Evolutionary conservation across 2,888 invertebrate genomes (phyloP).

Genomic region (Eupithecia exiguata): DNA sequence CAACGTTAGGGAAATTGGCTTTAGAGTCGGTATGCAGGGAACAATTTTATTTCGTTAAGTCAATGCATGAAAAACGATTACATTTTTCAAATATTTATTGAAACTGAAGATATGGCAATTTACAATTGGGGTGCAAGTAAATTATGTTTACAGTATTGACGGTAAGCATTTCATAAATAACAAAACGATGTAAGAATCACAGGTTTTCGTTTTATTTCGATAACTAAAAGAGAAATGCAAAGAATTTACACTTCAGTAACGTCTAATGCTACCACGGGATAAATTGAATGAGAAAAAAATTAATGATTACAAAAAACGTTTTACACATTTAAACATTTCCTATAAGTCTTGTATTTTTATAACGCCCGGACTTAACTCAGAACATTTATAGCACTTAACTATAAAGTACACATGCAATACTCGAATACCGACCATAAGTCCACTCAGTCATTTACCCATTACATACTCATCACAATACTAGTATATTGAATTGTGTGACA

Average conservation of each 20-base stretch:
- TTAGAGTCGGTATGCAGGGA: too few relatives aligned
- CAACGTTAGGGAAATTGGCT: too few relatives aligned
- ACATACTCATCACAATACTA: slow-evolving; percentile 56
- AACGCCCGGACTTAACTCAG: slow-evolving; percentile 70
- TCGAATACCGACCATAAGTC: slow-evolving; percentile 58
- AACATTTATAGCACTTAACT: slow-evolving; percentile 78
- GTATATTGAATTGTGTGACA: slow-evolving; percentile 49
- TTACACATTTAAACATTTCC: slow-evolving; percentile 80
- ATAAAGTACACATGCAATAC: slow-evolving; percentile 70
- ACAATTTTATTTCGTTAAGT: not conserved
- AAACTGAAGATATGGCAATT: slow-evolving; percentile 44
- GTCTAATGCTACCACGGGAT: slow-evolving; percentile 78
- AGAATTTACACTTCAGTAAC: slow-evolving; percentile 80
- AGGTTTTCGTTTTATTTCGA: slow-evolving; percentile 79
- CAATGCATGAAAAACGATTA: slow-evolving; percentile 34
- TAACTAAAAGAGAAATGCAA: slow-evolving; percentile 83
- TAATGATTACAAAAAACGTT: slow-evolving; percentile 82
- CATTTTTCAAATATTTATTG: slow-evolving; percentile 46
- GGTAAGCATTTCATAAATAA: slow-evolving; percentile 50
- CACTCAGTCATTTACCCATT: slow-evolving; percentile 52
- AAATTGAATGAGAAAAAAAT: slow-evolving; percentile 74
- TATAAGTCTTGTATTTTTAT: slow-evolving; percentile 83
- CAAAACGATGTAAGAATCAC: slow-evolving; percentile 77
- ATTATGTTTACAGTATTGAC: slow-evolving; percentile 31
- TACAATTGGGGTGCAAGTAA: slow-evolving; percentile 31